Conservation (phyloP, 1,140 invertebrate species). For the Heliconius hewitsoni region DNA sequence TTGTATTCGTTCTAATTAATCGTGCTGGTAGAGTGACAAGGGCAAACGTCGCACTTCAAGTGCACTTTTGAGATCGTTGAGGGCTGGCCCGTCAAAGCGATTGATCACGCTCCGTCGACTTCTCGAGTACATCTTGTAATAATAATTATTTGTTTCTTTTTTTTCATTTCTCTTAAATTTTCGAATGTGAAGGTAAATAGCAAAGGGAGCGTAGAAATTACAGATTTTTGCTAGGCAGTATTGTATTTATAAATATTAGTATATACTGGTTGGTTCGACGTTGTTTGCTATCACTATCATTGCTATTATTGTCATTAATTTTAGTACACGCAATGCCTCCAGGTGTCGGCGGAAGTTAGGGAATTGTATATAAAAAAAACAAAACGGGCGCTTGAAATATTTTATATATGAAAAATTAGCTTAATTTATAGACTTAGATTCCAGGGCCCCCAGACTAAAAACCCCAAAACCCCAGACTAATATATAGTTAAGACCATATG, state of each 20-base stretch:
- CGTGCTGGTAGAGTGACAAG: conserved; percentile 10
- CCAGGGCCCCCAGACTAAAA: no score
- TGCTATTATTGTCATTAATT: no score
- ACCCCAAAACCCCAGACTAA: no score
- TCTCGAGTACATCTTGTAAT: conserved; percentile 17
- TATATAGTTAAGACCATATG: no score
- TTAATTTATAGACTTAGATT: no score
- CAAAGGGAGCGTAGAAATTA: background rate
- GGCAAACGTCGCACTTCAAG: conserved; percentile 16
- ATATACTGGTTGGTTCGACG: background rate
- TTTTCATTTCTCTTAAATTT: background rate
- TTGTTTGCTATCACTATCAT: no score
- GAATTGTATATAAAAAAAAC: no score
- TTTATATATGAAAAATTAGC: no score
- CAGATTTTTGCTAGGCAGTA: background rate
- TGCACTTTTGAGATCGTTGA: conserved; percentile 16
- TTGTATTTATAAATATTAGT: background rate
- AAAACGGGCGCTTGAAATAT: no score
- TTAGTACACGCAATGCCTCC: no score
- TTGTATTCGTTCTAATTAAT: conserved; percentile 13
- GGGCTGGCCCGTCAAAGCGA: conserved; percentile 20
- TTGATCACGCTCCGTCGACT: conserved; percentile 26
- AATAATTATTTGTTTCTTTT: conserved; percentile 18
- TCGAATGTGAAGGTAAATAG: background rate
- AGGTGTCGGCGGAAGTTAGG: no score